phyloP scores from a whole-genome alignment of 2,797 vertebrate species.

The Tinamus major region DNA sequence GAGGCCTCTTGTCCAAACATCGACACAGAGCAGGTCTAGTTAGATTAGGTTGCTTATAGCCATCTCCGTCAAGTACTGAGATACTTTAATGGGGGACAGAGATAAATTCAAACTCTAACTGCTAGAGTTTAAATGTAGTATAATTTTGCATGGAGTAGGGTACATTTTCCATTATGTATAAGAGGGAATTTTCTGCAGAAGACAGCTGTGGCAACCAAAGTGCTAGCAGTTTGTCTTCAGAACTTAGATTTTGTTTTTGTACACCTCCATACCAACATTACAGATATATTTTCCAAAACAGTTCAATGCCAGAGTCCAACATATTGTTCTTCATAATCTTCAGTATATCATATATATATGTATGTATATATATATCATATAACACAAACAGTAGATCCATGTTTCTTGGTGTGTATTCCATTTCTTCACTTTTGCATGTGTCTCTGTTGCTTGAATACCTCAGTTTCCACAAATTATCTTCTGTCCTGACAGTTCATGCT shows the following conservation, averaged over 20 bases:
- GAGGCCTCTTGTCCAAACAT: background rate
- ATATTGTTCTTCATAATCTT: background rate
- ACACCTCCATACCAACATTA: constrained; percentile 5
- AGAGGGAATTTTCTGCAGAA: background rate
- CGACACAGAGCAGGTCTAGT: background rate
- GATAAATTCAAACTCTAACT: background rate
- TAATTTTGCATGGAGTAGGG: background rate
- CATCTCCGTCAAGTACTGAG: background rate
- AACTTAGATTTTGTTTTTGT: background rate
- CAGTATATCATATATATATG: background rate
- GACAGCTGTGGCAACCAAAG: background rate
- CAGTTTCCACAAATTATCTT: background rate
- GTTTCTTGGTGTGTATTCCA: background rate
- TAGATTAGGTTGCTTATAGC: background rate
- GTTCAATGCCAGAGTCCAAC: background rate
- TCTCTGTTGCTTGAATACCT: background rate
- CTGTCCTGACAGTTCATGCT: background rate
- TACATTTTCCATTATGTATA: background rate
- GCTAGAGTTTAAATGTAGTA: background rate
- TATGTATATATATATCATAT: background rate
- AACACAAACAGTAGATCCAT: background rate
- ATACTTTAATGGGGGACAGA: background rate
- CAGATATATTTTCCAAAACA: background rate
- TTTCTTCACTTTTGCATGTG: background rate
- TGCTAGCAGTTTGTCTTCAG: background rate